Conservation (phyloP, 2,797 vertebrate genomes). For the Ciconia nigra region DNA sequence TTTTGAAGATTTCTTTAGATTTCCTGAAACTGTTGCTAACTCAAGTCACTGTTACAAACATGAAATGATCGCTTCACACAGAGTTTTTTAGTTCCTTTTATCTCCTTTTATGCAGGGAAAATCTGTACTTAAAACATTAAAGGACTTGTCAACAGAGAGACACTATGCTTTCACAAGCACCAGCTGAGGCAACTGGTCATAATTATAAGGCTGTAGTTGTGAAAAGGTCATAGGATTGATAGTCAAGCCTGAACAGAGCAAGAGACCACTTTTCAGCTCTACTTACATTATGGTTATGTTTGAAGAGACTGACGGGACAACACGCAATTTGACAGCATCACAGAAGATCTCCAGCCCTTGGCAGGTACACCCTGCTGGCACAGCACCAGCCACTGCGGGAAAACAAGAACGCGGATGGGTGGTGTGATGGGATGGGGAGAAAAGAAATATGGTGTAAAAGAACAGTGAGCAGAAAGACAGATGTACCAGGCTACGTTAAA, state of each 20-base stretch:
- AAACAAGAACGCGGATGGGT: not conserved
- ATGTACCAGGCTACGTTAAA: not conserved
- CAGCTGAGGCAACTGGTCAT: not conserved
- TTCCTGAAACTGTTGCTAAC: not conserved
- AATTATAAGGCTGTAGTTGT: not conserved
- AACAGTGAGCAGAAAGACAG: not conserved
- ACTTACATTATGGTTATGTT: conserved; percentile 95
- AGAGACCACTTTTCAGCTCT: not conserved
- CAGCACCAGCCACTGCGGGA: conserved; percentile 78
- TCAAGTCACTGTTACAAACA: not conserved
- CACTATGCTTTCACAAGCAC: not conserved
- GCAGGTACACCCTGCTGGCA: conserved; percentile 86
- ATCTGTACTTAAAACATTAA: not conserved
- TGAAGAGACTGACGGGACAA: conserved; percentile 83
- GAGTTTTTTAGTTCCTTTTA: not conserved
- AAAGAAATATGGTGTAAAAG: not conserved
- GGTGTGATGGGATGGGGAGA: not conserved
- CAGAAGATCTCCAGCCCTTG: conserved; percentile 88
- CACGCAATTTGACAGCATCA: conserved; percentile 79
- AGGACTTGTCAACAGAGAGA: not conserved
- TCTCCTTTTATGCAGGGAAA: not conserved
- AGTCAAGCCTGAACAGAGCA: not conserved
- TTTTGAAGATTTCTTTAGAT: not conserved
- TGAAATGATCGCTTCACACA: not conserved
- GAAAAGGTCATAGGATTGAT: not conserved